Evolutionary conservation across 2,888 invertebrate genomes (phyloP).

Genomic region (Sesia bembeciformis): DNA sequence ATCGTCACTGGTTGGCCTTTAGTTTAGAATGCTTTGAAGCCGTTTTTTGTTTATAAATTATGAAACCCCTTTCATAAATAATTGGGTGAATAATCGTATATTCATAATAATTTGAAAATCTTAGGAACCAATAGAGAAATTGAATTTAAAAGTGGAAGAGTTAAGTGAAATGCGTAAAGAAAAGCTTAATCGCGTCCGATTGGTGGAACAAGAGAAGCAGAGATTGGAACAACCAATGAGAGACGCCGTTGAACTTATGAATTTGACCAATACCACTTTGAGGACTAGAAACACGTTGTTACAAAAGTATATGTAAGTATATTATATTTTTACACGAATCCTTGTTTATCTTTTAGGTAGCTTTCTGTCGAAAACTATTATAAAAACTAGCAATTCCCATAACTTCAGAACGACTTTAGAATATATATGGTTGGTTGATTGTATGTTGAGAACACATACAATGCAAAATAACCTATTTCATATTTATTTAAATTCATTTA

Average conservation of each 20-base stretch:
- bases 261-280: constrained; percentile 83
- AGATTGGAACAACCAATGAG: constrained; percentile 85
- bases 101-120: constrained; percentile 4
- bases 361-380: too few relatives aligned
- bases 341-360: too few relatives aligned
- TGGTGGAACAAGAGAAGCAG: constrained; percentile 85
- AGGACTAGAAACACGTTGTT: constrained; percentile 80
- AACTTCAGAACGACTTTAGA: too few relatives aligned
- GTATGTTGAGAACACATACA: too few relatives aligned
- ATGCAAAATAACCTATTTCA: too few relatives aligned
- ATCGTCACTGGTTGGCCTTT: too few relatives aligned
- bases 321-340: too few relatives aligned
- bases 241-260: constrained; percentile 84
- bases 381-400: too few relatives aligned
- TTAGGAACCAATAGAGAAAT: constrained; percentile 84
- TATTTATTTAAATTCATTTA: too few relatives aligned
- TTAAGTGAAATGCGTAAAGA: constrained; percentile 83
- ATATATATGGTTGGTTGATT: too few relatives aligned
- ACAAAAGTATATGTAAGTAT: constrained; percentile 79
- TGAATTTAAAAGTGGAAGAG: constrained; percentile 82
- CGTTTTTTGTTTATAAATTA: background rate
- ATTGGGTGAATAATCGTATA: too few relatives aligned
- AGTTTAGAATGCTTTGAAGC: too few relatives aligned
- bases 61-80: background rate
- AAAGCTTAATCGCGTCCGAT: constrained; percentile 87